A percentile compares a stretch with the other conserved stretches of the same genome.
phyloP scores from a whole-genome alignment of 92 coral and sea anemone genomes.

The Umimayanthus kanabou region DNA sequence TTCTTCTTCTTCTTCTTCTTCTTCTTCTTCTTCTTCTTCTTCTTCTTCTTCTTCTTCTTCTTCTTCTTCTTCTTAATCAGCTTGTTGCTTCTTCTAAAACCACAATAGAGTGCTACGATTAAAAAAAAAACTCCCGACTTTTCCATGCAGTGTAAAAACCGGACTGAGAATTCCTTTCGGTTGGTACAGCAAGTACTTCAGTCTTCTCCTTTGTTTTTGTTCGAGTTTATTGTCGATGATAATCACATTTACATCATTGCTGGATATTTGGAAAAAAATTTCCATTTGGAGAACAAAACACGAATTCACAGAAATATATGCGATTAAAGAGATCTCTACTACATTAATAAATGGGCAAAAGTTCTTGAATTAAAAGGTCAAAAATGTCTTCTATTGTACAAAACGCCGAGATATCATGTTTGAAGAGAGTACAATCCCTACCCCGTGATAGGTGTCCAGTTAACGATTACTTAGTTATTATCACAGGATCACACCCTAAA shows the following conservation, averaged over 20 bases:
- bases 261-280: not conserved
- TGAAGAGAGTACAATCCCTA: not conserved
- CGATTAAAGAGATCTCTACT: conserved; percentile 1
- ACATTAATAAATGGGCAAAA: not conserved
- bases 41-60: no score
- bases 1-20: no score
- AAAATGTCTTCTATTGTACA: not conserved
- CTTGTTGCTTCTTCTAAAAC: no score
- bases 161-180: not conserved
- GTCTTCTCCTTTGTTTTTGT: not conserved
- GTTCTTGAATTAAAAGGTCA: not conserved
- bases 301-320: not conserved
- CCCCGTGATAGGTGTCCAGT: not conserved
- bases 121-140: no score
- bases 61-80: not conserved
- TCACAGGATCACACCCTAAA: not conserved
- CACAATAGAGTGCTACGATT: not conserved
- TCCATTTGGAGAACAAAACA: not conserved
- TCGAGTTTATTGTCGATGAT: not conserved
- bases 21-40: no score
- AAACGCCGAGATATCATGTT: not conserved
- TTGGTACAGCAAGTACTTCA: not conserved
- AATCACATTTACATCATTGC: conserved; percentile 9
- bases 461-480: not conserved
- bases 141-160: not conserved